phyloP scores from a whole-genome alignment of 2,888 invertebrate species.

The Aleiodes testaceus region DNA sequence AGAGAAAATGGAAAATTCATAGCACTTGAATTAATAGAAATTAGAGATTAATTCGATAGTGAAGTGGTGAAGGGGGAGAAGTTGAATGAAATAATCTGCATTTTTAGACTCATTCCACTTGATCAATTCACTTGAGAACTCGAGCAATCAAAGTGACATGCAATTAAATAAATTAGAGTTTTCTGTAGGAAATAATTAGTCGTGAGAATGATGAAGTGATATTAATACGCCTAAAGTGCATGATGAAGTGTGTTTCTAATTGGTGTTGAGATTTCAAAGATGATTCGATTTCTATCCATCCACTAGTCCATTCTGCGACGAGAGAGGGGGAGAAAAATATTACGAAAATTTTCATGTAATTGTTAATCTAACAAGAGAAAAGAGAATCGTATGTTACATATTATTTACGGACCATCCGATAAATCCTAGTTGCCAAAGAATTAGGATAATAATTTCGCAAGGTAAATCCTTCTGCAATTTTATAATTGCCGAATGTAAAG shows the following conservation, averaged over 20 bases:
- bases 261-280: not conserved
- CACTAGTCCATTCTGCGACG: slow-evolving; percentile 53
- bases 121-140: not conserved
- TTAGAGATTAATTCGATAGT: not conserved
- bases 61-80: not conserved
- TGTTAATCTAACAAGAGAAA: slow-evolving; percentile 38
- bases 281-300: slow-evolving; percentile 41
- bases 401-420: slow-evolving; percentile 61
- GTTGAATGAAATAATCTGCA: no score
- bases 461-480: no score
- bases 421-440: slow-evolving; percentile 64
- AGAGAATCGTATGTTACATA: slow-evolving; percentile 51
- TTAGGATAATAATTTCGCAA: slow-evolving; percentile 47
- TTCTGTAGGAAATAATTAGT: not conserved
- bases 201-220: not conserved
- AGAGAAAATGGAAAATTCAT: not conserved
- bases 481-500: no score
- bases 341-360: slow-evolving; percentile 48
- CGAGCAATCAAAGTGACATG: not conserved
- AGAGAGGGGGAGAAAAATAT: slow-evolving; percentile 33
- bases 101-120: no score
- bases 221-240: not conserved
- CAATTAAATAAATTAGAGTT: no score
- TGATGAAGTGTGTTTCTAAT: not conserved
- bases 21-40: no score